A percentile compares a stretch with the other conserved stretches of the same genome.
Evolutionary conservation across 2,113 vertebrate species (phyloP).

Genomic region (Hymenochirus boettgeri): DNA sequence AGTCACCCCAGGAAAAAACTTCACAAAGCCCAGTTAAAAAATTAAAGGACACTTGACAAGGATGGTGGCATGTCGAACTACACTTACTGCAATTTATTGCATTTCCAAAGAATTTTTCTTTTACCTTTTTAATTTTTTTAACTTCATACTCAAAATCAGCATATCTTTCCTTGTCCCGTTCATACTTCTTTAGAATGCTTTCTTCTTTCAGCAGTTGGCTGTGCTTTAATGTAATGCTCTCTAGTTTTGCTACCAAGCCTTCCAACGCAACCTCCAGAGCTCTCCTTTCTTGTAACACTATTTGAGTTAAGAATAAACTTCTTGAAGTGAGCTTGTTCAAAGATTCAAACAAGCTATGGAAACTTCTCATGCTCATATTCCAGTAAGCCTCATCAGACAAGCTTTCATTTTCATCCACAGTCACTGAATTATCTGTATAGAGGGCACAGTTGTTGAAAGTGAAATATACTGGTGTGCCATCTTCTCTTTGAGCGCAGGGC

Average conservation of each 20-base stretch:
- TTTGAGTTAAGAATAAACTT: neutral
- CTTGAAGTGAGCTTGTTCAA: neutral
- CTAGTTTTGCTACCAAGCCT: constrained; percentile 23
- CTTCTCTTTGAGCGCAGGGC: constrained; percentile 13
- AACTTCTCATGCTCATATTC: constrained; percentile 28
- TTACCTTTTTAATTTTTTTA: neutral
- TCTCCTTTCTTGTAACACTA: neutral
- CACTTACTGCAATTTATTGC: constrained; percentile 35
- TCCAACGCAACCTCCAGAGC: constrained; percentile 14
- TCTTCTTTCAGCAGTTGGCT: constrained; percentile 8
- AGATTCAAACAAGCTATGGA: constrained; percentile 22
- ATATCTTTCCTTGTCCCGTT: neutral
- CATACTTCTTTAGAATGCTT: constrained; percentile 8
- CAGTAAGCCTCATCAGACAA: constrained; percentile 25
- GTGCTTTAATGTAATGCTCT: neutral
- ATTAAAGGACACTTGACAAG: fast-evolving
- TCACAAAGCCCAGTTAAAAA: neutral
- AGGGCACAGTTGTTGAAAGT: constrained; percentile 36
- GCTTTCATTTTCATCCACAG: neutral
- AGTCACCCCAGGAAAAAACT: neutral
- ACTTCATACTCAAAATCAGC: constrained; percentile 32
- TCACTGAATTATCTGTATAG: neutral
- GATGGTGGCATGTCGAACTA: constrained; percentile 39
- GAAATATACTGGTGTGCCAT: constrained; percentile 21
- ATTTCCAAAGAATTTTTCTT: fast-evolving